Conservation (phyloP, 2,797 vertebrate species). For the Scomberomorus guttatus region DNA sequence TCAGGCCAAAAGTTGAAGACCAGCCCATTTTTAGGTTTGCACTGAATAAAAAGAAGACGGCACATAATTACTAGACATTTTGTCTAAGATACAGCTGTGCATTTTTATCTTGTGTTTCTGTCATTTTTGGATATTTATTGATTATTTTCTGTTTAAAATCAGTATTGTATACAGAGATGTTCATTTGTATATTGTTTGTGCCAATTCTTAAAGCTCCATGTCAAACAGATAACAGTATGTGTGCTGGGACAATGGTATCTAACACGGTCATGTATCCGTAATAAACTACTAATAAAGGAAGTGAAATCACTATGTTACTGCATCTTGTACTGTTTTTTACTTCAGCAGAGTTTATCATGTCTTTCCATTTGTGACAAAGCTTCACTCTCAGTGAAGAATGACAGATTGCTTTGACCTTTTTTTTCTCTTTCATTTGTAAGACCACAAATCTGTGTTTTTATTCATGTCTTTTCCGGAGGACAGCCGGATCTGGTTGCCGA, state of each 20-base stretch:
- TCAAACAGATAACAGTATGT: conserved; percentile 62
- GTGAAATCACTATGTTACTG: conserved; percentile 7
- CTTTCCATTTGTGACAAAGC: no score
- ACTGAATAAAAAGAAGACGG: conserved; percentile 32
- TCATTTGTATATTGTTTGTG: conserved; percentile 81
- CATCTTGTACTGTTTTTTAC: neutral
- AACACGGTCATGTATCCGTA: conserved; percentile 72
- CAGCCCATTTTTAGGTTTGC: conserved; percentile 41
- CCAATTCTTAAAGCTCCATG: conserved; percentile 75
- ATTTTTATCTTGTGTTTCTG: conserved; percentile 47
- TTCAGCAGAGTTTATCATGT: neutral
- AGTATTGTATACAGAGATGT: conserved; percentile 67
- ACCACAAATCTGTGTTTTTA: no score
- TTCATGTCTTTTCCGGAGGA: no score
- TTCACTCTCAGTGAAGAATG: no score
- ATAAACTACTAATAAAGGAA: conserved; percentile 82
- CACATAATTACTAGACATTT: conserved; percentile 10
- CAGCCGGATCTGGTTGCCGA: no score
- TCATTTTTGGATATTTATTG: conserved; percentile 63
- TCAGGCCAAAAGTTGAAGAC: conserved; percentile 13
- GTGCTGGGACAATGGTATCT: conserved; percentile 71
- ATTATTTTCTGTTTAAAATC: conserved; percentile 62
- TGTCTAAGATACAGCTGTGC: conserved; percentile 14
- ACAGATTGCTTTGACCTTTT: no score
- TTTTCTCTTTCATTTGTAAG: neutral